Base-by-base conservation (phyloP, 2,888 invertebrate genomes). In the Synanthedon myopaeformis region DNA sequence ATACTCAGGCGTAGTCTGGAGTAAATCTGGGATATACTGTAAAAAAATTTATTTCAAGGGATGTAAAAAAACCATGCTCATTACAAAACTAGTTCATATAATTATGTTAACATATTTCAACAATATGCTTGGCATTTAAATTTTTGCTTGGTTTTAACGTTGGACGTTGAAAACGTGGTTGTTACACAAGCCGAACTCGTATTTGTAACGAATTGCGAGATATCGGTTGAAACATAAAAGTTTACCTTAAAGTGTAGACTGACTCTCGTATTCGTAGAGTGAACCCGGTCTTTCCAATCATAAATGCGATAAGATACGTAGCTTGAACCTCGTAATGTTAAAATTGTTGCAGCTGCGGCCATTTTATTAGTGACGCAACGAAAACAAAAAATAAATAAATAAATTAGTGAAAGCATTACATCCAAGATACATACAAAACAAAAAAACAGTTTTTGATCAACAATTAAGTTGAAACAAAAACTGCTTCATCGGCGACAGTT, bases 241-340 rank as follows among this genome's bases (percentile, higher is more conserved):
- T 64, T 75, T 86, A 93, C 93, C 90, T 94, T 94, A 81, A 97
- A 97, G 77, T 95, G 91, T 68, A 97, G 85, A 69, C 96, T 96
- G 70, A 97, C 94, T 66, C 95, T 89, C 57, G 95, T 96, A 50
- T 92, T 92, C 51, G 95, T 93, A 0, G 96, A 95, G 73, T 96
- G 96, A 12, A 96, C 95, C 55, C 95, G 90, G 75, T 96, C 95
- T 76, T 95, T 95, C 94, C 95, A 96, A 68, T 96, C 95, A 78
- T 97, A 97, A 51, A 97, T 94, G 55, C 96, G 90, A 79, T 97
- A 97, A 0, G 95, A 96, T 23, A 97, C 93, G 85, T 96, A 97
- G 54, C 97, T 96, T 49, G 96, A 96, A 0, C 97, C 97, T 58
- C 95, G 90, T 28, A 97, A 84, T 1, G 96, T 97, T 58, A 97